Evolutionary conservation across 2,113 vertebrate species (phyloP), one percentile per base, ranked within the genome.

Genomic region (Xyliphius kryptos): DNA sequence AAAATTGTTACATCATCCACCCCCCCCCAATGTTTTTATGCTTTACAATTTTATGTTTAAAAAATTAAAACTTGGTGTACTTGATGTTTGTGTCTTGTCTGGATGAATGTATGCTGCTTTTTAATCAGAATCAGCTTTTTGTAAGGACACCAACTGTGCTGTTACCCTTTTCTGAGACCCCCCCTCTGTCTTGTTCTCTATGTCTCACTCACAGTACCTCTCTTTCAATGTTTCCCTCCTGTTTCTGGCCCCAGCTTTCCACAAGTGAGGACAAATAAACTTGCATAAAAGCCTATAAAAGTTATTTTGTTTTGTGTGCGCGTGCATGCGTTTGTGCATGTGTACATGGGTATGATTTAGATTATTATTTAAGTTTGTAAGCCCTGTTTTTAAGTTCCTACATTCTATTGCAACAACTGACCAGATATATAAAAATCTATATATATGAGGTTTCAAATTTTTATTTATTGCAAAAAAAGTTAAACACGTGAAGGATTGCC

Each of bases 111-210:
- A 38, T n/a, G 43, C 26, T 47, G 38, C 26, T 40, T 66, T 36
- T 36, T 81, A 83, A 82, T 77, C 57, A 68, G 59, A 68, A 70
- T 79, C 73, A 80, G 79, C 80, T 82, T 80, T 69, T 76, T 79
- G 76, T 57, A 59, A 74, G 38, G 67, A 59, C 43, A 50, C 56
- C 38, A 68, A 74, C 52, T 50, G 53, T 58, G 13, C 60, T 53
- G 55, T 61, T 38, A 26, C 50, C 59, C 56, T 61, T 69, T 16
- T 32, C 26, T 32, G 26, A 6, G 26, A 32, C 26, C 26, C 26
- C n/a, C 26, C 26, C 22, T 43, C 32, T 46, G 16, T 17, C 58
- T 40, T 8, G 13, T 36, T 50, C 21, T 38, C 51, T 54, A 8
- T 14, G 38, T 19, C 58, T 37, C 56, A 3, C 66, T 11, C 43